Conservation (phyloP, 1,140 invertebrate genomes). For the Calliphora vicina region DNA sequence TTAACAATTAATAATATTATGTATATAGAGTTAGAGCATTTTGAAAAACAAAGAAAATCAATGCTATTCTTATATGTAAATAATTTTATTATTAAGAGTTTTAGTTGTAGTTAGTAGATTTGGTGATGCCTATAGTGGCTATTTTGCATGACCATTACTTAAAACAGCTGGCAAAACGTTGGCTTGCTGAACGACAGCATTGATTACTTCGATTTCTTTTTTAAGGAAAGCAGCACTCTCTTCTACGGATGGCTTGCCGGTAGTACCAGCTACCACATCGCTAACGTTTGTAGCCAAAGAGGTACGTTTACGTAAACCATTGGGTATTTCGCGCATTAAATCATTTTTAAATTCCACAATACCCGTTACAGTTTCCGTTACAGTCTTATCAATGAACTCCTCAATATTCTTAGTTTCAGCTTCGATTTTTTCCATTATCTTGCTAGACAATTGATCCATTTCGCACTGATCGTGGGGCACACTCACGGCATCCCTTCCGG, state of each 20-base stretch:
- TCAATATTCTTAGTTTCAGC: constrained; percentile 63
- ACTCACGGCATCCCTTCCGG: constrained; percentile 55
- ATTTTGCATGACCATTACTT: constrained; percentile 63
- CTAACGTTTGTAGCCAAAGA: constrained; percentile 14
- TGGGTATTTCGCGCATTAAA: constrained; percentile 59
- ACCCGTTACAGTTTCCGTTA: constrained; percentile 60
- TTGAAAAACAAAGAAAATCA: neutral
- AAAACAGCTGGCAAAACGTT: constrained; percentile 60
- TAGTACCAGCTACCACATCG: constrained; percentile 45
- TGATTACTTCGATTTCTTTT: constrained; percentile 62
- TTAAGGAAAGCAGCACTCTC: constrained; percentile 55
- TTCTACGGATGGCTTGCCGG: constrained; percentile 49
- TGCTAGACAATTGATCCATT: constrained; percentile 62
- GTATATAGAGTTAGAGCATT: neutral
- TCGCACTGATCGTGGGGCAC: constrained; percentile 61
- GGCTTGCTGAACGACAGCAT: constrained; percentile 60
- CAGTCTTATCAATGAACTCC: constrained; percentile 63
- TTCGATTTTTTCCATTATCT: constrained; percentile 60
- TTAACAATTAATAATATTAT: too few relatives aligned
- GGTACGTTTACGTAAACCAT: constrained; percentile 44
- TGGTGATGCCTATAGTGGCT: constrained; percentile 41
- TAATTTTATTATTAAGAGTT: neutral
- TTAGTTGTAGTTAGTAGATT: neutral
- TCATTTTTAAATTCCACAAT: constrained; percentile 63
- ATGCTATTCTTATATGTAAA: neutral